Base-by-base conservation (phyloP, 64 coral and sea anemone genomes). In the Montipora efflorescens region DNA sequence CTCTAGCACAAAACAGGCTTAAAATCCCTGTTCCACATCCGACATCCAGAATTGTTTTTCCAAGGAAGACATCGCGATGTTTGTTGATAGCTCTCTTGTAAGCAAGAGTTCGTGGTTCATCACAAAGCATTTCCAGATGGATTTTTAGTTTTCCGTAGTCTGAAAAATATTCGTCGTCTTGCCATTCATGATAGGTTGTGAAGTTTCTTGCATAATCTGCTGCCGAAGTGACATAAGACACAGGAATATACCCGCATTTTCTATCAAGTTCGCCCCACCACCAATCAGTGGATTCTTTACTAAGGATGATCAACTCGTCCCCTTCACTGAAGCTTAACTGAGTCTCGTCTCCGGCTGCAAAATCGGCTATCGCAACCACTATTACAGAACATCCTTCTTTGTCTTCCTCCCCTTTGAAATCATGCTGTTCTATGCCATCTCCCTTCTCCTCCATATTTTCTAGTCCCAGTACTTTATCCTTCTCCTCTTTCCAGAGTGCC, bases 121-220 rank as follows among this genome's bases (percentile, higher is more conserved):
- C 98, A 13, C 80, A 88, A 3, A 99, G 48, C 98, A 99, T 99
- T 87, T 99, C 98, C 20, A 94, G 79, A 18, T 99, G 98, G 47
- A 99, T 55, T 20, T 79, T 88, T 14, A 96, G 76, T 62, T 91
- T 78, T 5, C 95, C 92, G 81, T 99, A 99, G 23, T 70, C 90
- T n/a, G 75, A 77, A 69, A 99, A 99, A 79, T 99, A 99, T 57
- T 99, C 98, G 18, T 99, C 98, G 23, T 99, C 98, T 84, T 99
- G 98, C 98, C 98, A 99, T 90, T 94, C 88, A 23, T 57, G 89
- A 85, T 85, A 80, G 19, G 74, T 67, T 50, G 57, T 91, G 21
- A 81, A 22, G 14, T 76, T 44, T 15, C 16, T 84, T 14, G 25
- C 52, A 77, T 72, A 87, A n/a, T 98, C 94, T 51, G 78, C 71